Percentiles rank a stretch among this genome's conserved stretches.
These are phyloP conservation scores for Planococcus citri DNA, from an alignment of 1,140 invertebrate genomes.

Conservation along the genomic window DNA sequence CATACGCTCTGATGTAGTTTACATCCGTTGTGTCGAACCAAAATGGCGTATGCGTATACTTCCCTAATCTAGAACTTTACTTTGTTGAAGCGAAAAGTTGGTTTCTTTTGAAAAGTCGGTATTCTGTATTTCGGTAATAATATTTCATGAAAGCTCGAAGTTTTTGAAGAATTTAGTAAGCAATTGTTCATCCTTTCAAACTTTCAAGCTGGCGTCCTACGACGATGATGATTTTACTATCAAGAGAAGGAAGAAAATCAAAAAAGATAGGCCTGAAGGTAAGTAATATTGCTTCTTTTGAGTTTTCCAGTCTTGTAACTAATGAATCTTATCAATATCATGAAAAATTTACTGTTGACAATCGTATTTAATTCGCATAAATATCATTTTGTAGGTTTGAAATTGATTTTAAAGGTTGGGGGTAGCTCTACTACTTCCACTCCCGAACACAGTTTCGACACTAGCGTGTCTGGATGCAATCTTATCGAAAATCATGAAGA, in stretches of 20 bases:
- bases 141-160: no score
- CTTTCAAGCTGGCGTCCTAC: conserved; percentile 24
- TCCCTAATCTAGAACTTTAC: no score
- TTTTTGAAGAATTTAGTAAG: no score
- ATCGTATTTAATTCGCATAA: background rate
- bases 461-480: conserved; percentile 26
- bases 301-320: background rate
- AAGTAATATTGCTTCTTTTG: background rate
- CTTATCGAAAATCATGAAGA: conserved; percentile 26
- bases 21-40: no score
- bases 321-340: no score
- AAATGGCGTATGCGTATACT: no score
- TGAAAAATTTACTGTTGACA: no score
- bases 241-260: conserved; percentile 26
- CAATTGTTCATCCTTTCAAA: background rate
- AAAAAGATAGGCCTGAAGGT: conserved; percentile 26
- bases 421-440: conserved; percentile 40
- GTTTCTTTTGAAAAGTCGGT: no score
- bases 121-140: no score
- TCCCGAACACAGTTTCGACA: conserved; percentile 51
- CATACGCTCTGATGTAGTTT: no score
- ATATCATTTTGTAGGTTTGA: conserved; percentile 37
- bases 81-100: no score
- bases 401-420: conserved; percentile 70
- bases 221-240: conserved; percentile 23